A percentile compares a stretch with the other conserved stretches of the same genome.
Conservation (phyloP, 2,888 invertebrate species). For the Spodoptera littoralis region DNA sequence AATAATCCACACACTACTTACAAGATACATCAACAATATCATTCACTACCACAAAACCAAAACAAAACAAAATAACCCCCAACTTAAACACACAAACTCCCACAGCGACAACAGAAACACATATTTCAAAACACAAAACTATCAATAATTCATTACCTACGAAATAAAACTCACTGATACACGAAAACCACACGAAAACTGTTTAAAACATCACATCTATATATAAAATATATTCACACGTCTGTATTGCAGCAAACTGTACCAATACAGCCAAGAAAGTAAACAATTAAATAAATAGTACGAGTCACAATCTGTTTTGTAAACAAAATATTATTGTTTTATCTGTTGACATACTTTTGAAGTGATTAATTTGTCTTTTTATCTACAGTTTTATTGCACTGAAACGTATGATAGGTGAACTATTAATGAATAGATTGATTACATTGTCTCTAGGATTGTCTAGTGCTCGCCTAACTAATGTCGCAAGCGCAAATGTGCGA, state of each 20-base stretch:
- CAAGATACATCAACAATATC: not conserved
- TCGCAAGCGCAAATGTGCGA: no score
- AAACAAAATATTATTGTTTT: conserved; percentile 12
- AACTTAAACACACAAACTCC: not conserved
- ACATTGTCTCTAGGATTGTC: no score
- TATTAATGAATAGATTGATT: no score
- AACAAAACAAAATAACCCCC: not conserved
- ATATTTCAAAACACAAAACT: conserved; percentile 21
- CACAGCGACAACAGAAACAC: conserved; percentile 4
- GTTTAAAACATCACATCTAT: conserved; percentile 8
- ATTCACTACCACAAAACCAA: not conserved
- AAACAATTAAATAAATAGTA: not conserved
- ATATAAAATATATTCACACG: conserved; percentile 9
- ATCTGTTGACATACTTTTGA: not conserved
- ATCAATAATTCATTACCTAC: conserved; percentile 39
- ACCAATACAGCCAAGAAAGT: not conserved
- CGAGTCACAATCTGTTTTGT: conserved; percentile 11
- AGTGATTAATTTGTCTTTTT: not conserved
- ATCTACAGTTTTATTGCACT: not conserved
- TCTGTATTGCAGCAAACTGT: not conserved
- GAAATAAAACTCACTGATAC: conserved; percentile 14
- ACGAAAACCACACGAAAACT: conserved; percentile 1
- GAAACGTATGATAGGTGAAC: no score
- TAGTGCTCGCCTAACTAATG: no score
- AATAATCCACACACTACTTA: no score